A percentile compares a stretch with the other conserved stretches of the same genome.
phyloP scores from a whole-genome alignment of 2,113 vertebrate species.

The Nycticorax nycticorax region DNA sequence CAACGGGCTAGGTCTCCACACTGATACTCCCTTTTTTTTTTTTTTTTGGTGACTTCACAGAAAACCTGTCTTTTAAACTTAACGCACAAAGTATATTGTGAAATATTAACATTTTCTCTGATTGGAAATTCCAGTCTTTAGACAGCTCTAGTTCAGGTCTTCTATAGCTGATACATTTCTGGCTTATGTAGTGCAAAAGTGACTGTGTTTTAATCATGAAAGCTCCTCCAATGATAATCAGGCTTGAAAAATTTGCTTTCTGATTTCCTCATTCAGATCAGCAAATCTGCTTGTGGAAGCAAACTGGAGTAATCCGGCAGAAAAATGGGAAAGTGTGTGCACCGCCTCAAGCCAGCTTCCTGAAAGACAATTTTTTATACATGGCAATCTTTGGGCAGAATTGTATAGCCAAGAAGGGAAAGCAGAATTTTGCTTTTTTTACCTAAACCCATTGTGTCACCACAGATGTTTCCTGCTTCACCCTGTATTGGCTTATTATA shows the following conservation, averaged over 20 bases:
- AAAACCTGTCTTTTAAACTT: neutral
- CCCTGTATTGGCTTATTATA: neutral
- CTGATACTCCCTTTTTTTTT: neutral
- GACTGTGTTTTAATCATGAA: neutral
- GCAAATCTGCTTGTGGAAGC: neutral
- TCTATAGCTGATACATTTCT: neutral
- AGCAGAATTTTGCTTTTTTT: neutral
- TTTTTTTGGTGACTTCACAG: neutral
- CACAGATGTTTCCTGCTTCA: neutral
- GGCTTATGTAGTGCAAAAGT: neutral
- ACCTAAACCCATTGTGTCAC: neutral
- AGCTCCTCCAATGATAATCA: neutral
- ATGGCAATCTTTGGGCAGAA: neutral
- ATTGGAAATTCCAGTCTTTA: neutral
- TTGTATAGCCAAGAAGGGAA: neutral
- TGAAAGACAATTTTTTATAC: neutral
- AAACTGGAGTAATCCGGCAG: neutral
- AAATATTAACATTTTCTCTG: neutral
- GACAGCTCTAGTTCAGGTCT: neutral
- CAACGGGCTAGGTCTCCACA: neutral
- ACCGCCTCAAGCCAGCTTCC: neutral
- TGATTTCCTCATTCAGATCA: neutral
- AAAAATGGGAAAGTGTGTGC: neutral
- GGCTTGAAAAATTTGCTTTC: neutral
- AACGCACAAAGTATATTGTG: neutral